Evolutionary conservation across 2,797 vertebrate genomes (phyloP).

Genomic region (Luscinia luscinia): DNA sequence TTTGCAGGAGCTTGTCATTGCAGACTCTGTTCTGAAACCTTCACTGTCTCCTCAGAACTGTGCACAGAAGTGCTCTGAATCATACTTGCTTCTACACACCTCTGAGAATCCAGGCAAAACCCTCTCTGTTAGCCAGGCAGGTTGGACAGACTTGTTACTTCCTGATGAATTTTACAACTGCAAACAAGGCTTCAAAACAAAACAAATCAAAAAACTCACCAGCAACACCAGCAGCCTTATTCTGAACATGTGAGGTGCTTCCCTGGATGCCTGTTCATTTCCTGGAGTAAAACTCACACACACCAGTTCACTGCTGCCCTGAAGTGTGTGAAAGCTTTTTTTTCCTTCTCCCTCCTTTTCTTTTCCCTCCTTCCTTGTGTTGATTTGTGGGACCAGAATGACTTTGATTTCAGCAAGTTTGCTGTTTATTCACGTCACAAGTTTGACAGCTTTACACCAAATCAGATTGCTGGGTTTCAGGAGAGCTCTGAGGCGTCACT

Average conservation of each 20-base stretch:
- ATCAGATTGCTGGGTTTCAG: conserved; percentile 77
- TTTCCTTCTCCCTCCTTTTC: background rate
- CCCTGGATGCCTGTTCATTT: conserved; percentile 11
- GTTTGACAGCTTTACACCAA: conserved; percentile 81
- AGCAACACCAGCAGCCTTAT: conserved; percentile 18
- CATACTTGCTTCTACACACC: background rate
- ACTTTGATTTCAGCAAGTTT: conserved; percentile 72
- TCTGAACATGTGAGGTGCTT: conserved; percentile 35
- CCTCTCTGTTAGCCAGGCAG: background rate
- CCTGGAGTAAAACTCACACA: conserved; percentile 26
- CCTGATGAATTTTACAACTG: conserved; percentile 5
- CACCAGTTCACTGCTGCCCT: background rate
- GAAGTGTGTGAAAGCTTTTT: background rate
- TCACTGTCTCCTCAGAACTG: background rate
- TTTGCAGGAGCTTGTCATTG: background rate
- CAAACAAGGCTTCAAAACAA: background rate
- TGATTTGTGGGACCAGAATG: conserved; percentile 33
- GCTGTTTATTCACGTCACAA: conserved; percentile 77
- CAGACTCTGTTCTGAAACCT: background rate
- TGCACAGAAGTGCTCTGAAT: background rate
- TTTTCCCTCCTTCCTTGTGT: conserved; percentile 65
- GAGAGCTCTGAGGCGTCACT: conserved; percentile 72
- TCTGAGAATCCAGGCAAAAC: background rate
- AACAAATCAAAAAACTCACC: background rate
- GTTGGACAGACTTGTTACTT: background rate